Evolutionary conservation across 2,113 vertebrate species (phyloP), one percentile per base, ranked within the genome.

Genomic region (Nycticebus coucang): DNA sequence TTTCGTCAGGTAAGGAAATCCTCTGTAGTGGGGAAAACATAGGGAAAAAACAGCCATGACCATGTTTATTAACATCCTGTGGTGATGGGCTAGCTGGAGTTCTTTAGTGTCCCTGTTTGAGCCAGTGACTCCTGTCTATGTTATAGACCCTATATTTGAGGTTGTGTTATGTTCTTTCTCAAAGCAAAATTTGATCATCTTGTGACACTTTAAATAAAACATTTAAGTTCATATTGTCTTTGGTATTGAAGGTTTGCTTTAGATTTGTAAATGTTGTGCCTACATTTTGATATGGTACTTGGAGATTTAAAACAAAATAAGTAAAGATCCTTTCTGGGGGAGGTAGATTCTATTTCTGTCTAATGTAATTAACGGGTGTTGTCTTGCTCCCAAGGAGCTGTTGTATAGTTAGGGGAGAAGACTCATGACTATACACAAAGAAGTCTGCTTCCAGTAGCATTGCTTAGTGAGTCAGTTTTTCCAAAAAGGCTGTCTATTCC

Each of bases 1-100:
- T 99, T 99, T 97, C 98, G 99, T 86, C 99, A 99, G 99, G 99
- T 99, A 98, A 97, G 98, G 37, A 53, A 22, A 30, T 18, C 53
- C 12, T 79, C 15, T 30, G 1, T 13, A 28, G 0, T 0, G 13
- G 24, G 28, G 21, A n/a, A 18, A 22, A 64, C 35, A 0, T 0
- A 15, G 22, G 26, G 22, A 24, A 19, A 30, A 66, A 57, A 55
- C 33, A 59, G 12, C 19, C 35, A 0, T 18, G 88, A 21, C 30
- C 62, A 50, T 7, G 28, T 68, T 84, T 91, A 86, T 64, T 12
- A n/a, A 4, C 12, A 50, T 26, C 22, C 45, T 1, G 74, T 93
- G 0, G 26, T 30, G n/a, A 53, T 21, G 24, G 71, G 72, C 59
- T 68, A 0, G 21, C 0, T 24, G 33, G 26, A 22, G 7, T 33